Conservation (phyloP, 2,888 invertebrate genomes). For the Parapristionchus giblindavisi region DNA sequence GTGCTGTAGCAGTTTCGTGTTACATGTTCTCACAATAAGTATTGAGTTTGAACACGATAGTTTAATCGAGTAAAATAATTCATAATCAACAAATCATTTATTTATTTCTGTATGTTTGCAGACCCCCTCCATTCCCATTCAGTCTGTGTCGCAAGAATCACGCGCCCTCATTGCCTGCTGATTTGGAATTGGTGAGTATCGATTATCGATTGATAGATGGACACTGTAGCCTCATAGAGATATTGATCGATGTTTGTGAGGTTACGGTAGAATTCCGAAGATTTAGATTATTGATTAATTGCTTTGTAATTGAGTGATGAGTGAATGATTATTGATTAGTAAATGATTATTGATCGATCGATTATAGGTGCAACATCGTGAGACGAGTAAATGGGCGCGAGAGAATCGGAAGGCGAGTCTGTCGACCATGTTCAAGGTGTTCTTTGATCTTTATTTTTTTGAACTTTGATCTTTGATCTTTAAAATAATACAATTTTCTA, state of each 20-base stretch:
- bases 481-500: not conserved
- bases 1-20: too few species aligned
- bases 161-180: slow-evolving; percentile 64
- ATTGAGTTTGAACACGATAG: too few species aligned
- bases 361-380: slow-evolving; percentile 57
- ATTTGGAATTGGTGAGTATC: slow-evolving; percentile 63
- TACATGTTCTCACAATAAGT: too few species aligned
- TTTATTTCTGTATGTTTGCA: slow-evolving; percentile 17
- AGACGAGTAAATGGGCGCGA: slow-evolving; percentile 63
- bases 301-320: not conserved
- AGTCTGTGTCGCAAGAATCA: slow-evolving; percentile 64
- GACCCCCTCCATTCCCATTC: slow-evolving; percentile 68
- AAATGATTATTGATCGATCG: not conserved
- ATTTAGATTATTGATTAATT: not conserved
- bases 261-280: not conserved
- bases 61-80: too few species aligned
- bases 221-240: too few species aligned
- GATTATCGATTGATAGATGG: too few species aligned
- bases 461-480: not conserved
- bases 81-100: too few species aligned
- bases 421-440: slow-evolving; percentile 56
- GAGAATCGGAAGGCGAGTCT: slow-evolving; percentile 60
- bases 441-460: not conserved
- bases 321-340: not conserved
- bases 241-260: too few species aligned